Evolutionary conservation across 1,140 invertebrate species (phyloP).

Genomic region (Caenorhabditis latens): DNA sequence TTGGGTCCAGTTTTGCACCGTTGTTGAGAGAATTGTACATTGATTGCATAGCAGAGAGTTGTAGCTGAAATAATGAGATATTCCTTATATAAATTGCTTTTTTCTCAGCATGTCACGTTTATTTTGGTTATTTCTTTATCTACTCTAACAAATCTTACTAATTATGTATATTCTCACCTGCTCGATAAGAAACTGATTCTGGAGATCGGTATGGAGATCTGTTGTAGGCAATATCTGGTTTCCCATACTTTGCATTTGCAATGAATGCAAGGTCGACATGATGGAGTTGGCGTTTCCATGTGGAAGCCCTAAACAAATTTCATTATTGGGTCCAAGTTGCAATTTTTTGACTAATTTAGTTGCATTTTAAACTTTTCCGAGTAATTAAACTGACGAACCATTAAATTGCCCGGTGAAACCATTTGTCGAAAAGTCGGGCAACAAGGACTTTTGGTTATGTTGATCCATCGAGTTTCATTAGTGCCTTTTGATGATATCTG

Average conservation of each 20-base stretch:
- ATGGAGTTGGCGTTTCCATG: conserved; percentile 10
- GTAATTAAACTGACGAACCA: conserved; percentile 3
- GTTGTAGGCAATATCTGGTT: background rate
- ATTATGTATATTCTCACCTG: background rate
- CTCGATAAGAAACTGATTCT: conserved; percentile 22
- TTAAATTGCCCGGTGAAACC: conserved; percentile 32
- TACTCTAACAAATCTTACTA: too few species aligned
- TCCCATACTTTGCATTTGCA: conserved; percentile 45
- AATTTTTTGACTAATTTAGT: too few species aligned
- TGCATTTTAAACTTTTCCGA: background rate
- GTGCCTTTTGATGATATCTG: background rate
- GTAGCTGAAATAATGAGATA: background rate
- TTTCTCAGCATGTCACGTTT: too few species aligned
- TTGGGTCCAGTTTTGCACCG: background rate
- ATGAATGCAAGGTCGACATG: conserved; percentile 1
- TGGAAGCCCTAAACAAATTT: background rate
- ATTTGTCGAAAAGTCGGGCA: conserved; percentile 45
- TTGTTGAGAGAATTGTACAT: conserved; percentile 31
- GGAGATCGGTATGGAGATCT: conserved; percentile 9
- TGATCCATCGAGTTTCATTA: conserved; percentile 56
- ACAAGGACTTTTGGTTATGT: conserved; percentile 44
- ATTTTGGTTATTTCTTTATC: too few species aligned
- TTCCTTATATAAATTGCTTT: too few species aligned
- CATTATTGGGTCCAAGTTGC: too few species aligned
- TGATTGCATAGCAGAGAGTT: conserved; percentile 25